These are phyloP conservation scores for Drymonia ruficornis DNA, from an alignment of 2,888 invertebrate species.

Conservation along the genomic window DNA sequence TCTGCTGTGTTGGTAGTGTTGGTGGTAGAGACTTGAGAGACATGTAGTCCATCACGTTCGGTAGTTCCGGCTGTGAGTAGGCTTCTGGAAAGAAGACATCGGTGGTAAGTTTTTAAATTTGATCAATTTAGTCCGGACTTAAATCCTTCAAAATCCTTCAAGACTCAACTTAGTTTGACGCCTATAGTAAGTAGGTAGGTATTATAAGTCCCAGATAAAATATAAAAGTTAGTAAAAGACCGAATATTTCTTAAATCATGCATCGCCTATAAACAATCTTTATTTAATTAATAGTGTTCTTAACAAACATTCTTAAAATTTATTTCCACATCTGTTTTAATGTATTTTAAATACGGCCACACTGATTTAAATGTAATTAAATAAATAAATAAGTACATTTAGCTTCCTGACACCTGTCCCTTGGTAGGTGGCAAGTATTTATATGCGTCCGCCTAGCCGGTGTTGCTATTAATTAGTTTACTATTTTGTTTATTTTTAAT, in stretches of 20 bases:
- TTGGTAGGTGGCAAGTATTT: conserved; percentile 42
- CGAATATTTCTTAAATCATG: too few relatives aligned
- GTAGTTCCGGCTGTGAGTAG: conserved; percentile 67
- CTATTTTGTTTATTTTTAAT: conserved; percentile 46
- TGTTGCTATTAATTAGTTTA: conserved; percentile 39
- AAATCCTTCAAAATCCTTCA: too few relatives aligned
- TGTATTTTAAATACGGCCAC: conserved; percentile 30
- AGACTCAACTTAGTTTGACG: too few relatives aligned
- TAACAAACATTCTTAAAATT: not conserved
- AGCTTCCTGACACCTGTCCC: conserved; percentile 51
- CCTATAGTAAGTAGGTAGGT: too few relatives aligned
- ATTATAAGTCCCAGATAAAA: too few relatives aligned
- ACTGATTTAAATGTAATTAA: conserved; percentile 46
- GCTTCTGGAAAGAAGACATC: conserved; percentile 64
- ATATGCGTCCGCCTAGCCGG: conserved; percentile 34
- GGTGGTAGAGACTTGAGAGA: conserved; percentile 67
- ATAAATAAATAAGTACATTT: conserved; percentile 36
- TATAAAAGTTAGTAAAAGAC: too few relatives aligned
- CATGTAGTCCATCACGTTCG: conserved; percentile 78
- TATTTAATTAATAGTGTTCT: not conserved
- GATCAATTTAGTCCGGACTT: too few relatives aligned
- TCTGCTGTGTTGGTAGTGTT: conserved; percentile 57
- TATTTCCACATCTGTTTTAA: conserved; percentile 23
- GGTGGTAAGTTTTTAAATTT: too few relatives aligned
- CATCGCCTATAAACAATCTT: not conserved